Conservation (phyloP, 2,797 vertebrate species). For the Mastacembelus armatus region DNA sequence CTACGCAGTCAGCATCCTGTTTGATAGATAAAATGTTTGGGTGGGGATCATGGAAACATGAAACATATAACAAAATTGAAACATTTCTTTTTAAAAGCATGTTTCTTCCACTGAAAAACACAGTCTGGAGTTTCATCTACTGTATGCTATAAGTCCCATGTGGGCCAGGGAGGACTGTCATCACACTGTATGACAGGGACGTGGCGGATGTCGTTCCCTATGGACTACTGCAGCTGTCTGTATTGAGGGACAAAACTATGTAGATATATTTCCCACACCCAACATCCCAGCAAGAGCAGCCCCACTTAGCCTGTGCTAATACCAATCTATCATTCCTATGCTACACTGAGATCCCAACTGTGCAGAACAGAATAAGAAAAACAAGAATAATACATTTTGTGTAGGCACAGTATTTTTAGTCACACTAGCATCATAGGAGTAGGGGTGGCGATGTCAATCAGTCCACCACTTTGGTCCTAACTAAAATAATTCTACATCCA, state of each 20-base stretch:
- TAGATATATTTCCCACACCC: conserved; percentile 51
- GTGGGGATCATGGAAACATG: not conserved
- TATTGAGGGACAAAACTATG: conserved; percentile 30
- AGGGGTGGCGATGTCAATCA: too few species aligned
- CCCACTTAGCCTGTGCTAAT: conserved; percentile 6
- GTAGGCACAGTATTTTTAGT: too few species aligned
- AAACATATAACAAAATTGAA: conserved; percentile 2
- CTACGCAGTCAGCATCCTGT: conserved; percentile 43
- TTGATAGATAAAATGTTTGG: conserved; percentile 19
- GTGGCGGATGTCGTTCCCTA: conserved; percentile 39
- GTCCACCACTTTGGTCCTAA: too few species aligned
- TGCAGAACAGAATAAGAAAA: conserved; percentile 5
- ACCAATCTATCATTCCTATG: conserved; percentile 1
- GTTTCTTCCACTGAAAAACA: conserved; percentile 12
- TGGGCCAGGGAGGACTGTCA: conserved; percentile 5
- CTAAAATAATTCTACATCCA: too few species aligned
- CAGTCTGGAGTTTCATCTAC: conserved; percentile 8
- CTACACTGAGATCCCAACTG: conserved; percentile 12
- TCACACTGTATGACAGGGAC: conserved; percentile 21
- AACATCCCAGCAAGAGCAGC: conserved; percentile 9
- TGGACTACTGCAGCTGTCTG: conserved; percentile 58
- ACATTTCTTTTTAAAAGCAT: conserved; percentile 31
- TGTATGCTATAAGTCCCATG: conserved; percentile 2
- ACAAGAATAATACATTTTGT: not conserved
- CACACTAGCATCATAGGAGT: too few species aligned